These are phyloP conservation scores for Hyperoplus lanceolatus DNA, from an alignment of 2,797 vertebrate genomes.

Conservation along the genomic window DNA sequence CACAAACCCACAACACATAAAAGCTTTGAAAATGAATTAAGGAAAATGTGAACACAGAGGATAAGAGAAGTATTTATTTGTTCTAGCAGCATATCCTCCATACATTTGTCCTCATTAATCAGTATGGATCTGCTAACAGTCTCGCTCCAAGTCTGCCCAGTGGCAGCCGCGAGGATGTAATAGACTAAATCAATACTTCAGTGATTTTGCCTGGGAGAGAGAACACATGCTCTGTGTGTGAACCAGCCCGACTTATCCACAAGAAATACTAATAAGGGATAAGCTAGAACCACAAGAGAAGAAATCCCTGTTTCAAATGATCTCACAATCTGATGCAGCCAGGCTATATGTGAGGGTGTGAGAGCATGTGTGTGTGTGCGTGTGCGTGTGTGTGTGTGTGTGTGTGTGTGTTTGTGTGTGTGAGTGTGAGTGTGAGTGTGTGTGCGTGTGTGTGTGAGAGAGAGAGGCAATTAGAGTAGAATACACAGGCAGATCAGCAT, in stretches of 20 bases:
- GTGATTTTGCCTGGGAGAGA: slow-evolving; percentile 69
- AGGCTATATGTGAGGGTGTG: background rate
- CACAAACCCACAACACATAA: slow-evolving; percentile 8
- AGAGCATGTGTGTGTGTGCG: background rate
- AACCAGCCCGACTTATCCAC: slow-evolving; percentile 57
- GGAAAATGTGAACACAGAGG: slow-evolving; percentile 20
- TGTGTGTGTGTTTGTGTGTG: slow-evolving; percentile 2
- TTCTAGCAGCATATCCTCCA: slow-evolving; percentile 38
- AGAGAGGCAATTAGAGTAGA: slow-evolving; percentile 14
- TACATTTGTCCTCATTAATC: slow-evolving; percentile 64
- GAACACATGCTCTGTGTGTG: slow-evolving; percentile 66
- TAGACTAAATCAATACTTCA: slow-evolving; percentile 72
- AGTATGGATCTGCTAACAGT: slow-evolving; percentile 67
- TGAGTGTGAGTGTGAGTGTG: background rate
- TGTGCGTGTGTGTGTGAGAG: background rate
- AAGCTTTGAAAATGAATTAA: slow-evolving; percentile 27
- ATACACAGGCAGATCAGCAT: slow-evolving; percentile 10
- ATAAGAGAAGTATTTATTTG: slow-evolving; percentile 36
- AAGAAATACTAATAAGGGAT: slow-evolving; percentile 61
- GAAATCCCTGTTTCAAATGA: slow-evolving; percentile 33
- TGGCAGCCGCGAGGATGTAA: slow-evolving; percentile 56
- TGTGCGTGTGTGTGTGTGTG: background rate
- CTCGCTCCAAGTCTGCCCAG: slow-evolving; percentile 46
- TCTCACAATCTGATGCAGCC: slow-evolving; percentile 22
- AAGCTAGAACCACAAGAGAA: slow-evolving; percentile 17